A percentile compares a stretch with the other conserved stretches of the same genome.
Evolutionary conservation across 2,113 vertebrate species (phyloP).

Genomic region (Naja naja): DNA sequence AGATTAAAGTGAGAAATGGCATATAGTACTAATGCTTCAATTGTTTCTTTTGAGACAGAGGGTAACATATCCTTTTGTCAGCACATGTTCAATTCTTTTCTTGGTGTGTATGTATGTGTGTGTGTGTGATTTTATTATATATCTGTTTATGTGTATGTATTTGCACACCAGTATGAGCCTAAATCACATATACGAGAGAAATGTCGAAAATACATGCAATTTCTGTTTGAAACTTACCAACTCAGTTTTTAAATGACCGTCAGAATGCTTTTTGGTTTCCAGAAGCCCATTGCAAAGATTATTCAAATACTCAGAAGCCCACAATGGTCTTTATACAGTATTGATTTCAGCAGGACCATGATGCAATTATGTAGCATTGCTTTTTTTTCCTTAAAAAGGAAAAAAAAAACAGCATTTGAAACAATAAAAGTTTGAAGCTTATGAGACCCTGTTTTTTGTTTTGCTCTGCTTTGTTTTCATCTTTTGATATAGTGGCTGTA

Average conservation of each 20-base stretch:
- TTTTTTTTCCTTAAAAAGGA: background rate
- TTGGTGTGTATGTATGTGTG: background rate
- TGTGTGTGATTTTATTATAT: background rate
- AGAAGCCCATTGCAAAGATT: background rate
- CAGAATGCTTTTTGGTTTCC: background rate
- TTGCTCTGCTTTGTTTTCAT: background rate
- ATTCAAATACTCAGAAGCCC: background rate
- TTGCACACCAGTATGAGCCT: background rate
- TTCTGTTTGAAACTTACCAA: background rate
- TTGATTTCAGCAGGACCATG: background rate
- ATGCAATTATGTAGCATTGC: background rate
- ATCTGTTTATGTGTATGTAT: background rate
- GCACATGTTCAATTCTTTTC: background rate
- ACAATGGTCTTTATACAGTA: background rate
- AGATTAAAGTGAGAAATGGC: background rate
- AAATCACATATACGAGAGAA: background rate
- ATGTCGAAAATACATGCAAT: background rate
- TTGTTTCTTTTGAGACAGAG: background rate
- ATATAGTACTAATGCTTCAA: background rate
- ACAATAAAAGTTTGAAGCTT: background rate
- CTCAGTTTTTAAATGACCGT: background rate
- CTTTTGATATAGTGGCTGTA: background rate
- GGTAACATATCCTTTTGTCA: background rate
- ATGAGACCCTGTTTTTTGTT: background rate
- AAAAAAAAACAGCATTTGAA: background rate